Evolutionary conservation across 2,888 invertebrate genomes (phyloP).

Genomic region (Stictocephala bisonia): DNA sequence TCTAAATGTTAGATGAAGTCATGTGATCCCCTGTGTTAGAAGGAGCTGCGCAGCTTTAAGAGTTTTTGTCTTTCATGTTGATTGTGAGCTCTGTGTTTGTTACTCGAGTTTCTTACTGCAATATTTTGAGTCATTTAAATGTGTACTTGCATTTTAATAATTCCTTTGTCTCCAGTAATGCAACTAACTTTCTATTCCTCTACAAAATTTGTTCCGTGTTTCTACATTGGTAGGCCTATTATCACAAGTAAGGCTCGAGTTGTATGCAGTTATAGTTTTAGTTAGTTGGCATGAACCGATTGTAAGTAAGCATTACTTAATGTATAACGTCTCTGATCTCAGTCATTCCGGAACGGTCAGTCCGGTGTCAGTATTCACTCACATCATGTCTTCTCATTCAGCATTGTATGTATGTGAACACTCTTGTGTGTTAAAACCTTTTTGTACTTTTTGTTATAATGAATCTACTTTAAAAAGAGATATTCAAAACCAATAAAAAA

Average conservation of each 20-base stretch:
- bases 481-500: conserved; percentile 47
- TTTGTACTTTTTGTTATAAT: conserved; percentile 58
- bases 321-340: conserved; percentile 40
- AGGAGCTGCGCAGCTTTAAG: conserved; percentile 43
- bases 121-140: conserved; percentile 31
- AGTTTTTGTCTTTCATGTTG: conserved; percentile 45
- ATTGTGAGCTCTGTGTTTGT: conserved; percentile 27
- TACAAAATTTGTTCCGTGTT: no score
- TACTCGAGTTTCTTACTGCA: conserved; percentile 35
- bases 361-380: conserved; percentile 33
- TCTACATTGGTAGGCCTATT: no score
- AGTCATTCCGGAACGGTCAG: conserved; percentile 22
- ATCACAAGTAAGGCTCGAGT: conserved; percentile 33
- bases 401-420: conserved; percentile 43
- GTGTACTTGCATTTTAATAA: conserved; percentile 6
- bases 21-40: conserved; percentile 39
- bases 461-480: conserved; percentile 47
- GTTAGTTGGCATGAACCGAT: conserved; percentile 28
- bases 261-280: conserved; percentile 24
- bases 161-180: conserved; percentile 4
- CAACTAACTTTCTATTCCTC: no score
- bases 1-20: conserved; percentile 46
- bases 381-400: conserved; percentile 27
- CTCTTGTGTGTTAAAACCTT: conserved; percentile 50
- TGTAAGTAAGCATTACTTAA: conserved; percentile 36